phyloP scores from a whole-genome alignment of 2,797 vertebrate genomes.

The Coilia nasus region DNA sequence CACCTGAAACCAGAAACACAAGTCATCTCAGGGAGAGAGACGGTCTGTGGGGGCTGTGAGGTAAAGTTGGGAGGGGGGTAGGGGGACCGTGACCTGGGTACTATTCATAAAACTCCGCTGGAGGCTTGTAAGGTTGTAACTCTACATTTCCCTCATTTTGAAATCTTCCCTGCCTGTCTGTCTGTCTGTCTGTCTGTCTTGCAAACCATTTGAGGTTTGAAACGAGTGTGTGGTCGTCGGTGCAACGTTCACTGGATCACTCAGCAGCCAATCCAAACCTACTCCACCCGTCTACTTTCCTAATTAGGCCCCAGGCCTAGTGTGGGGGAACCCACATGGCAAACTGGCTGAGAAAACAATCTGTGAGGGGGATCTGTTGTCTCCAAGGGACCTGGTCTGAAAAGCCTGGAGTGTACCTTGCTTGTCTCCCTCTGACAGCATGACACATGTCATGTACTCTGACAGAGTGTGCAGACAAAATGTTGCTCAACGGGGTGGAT shows the following conservation, averaged over 20 bases:
- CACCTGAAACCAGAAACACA: slow-evolving; percentile 50
- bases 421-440: slow-evolving; percentile 55
- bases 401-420: slow-evolving; percentile 63
- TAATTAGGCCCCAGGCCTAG: slow-evolving; percentile 65
- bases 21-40: slow-evolving; percentile 49
- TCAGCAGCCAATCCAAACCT: slow-evolving; percentile 66
- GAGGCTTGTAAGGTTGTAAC: slow-evolving; percentile 45
- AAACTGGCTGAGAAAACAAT: slow-evolving; percentile 71
- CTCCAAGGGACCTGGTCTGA: slow-evolving; percentile 65
- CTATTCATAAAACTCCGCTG: slow-evolving; percentile 55
- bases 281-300: slow-evolving; percentile 26
- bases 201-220: background rate
- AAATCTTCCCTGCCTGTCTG: slow-evolving; percentile 36
- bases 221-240: background rate
- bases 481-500: slow-evolving; percentile 45
- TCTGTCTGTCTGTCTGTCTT: slow-evolving; percentile 27
- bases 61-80: background rate
- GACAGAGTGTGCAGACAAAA: slow-evolving; percentile 62
- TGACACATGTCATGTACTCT: slow-evolving; percentile 65
- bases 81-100: slow-evolving; percentile 51
- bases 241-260: slow-evolving; percentile 71
- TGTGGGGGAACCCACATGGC: slow-evolving; percentile 65
- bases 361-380: slow-evolving; percentile 70
- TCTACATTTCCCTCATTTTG: slow-evolving; percentile 32
- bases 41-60: slow-evolving; percentile 37